Percentiles rank a stretch among this genome's conserved stretches.
These are phyloP conservation scores for Avahi laniger DNA, from an alignment of 2,797 vertebrate genomes.

Conservation along the genomic window DNA sequence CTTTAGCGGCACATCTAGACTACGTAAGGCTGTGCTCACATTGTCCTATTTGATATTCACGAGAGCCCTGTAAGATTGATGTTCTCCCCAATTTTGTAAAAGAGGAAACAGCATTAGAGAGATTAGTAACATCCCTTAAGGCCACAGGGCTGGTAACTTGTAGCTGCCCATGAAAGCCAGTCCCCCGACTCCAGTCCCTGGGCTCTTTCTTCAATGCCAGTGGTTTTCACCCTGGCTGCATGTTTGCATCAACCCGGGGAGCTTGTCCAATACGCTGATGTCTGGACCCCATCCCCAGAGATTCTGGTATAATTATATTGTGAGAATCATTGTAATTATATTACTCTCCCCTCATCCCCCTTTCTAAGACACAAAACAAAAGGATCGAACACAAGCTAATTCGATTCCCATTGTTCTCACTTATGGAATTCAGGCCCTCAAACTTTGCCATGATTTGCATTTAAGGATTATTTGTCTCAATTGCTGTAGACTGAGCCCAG, in stretches of 20 bases:
- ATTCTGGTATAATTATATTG: not conserved
- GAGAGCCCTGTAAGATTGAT: not conserved
- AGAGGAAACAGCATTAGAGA: not conserved
- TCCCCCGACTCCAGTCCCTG: not conserved
- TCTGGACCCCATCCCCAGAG: not conserved
- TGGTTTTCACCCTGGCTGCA: not conserved
- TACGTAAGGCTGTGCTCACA: not conserved
- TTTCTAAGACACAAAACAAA: not conserved
- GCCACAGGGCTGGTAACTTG: not conserved
- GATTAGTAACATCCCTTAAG: not conserved
- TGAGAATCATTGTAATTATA: not conserved
- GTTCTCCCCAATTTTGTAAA: not conserved
- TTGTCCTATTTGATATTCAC: not conserved
- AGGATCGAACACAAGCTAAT: not conserved
- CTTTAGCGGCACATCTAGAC: not conserved
- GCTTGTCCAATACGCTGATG: not conserved
- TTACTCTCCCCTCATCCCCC: not conserved
- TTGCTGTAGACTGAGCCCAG: not conserved
- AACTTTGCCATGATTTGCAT: not conserved
- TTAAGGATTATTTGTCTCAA: not conserved
- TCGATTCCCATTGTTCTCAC: not conserved
- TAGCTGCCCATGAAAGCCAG: not conserved
- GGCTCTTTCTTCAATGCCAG: not conserved
- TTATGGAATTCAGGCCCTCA: not conserved
- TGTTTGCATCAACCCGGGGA: not conserved